These are phyloP conservation scores for Isichthys henryi DNA, from an alignment of 2,113 vertebrate species.

Conservation along the genomic window DNA sequence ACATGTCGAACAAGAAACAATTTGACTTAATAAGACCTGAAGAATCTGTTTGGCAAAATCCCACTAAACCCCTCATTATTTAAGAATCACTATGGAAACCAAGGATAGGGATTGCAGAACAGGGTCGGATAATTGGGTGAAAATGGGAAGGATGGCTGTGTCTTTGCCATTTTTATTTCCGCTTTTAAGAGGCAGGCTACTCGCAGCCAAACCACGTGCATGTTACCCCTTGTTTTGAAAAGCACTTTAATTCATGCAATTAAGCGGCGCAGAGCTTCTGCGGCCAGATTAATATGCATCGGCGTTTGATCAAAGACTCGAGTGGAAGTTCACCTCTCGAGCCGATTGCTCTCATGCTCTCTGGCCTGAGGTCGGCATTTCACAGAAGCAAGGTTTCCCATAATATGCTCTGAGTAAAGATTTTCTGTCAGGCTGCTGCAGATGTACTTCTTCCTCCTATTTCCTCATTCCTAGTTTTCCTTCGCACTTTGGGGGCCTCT, in stretches of 20 bases:
- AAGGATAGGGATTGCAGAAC: neutral
- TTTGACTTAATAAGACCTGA: neutral
- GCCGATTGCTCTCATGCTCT: constrained; percentile 39
- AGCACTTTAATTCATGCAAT: constrained; percentile 38
- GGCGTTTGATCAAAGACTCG: constrained; percentile 33
- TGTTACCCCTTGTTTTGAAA: constrained; percentile 38
- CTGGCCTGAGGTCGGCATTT: constrained; percentile 43
- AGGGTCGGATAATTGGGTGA: neutral
- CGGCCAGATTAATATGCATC: constrained; percentile 45
- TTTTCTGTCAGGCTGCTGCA: constrained; percentile 53
- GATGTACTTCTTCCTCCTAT: neutral
- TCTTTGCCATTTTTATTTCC: neutral
- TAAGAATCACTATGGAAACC: neutral
- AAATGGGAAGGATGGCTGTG: neutral
- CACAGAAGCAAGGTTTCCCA: constrained; percentile 37
- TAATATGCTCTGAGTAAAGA: constrained; percentile 62
- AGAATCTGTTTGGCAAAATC: neutral
- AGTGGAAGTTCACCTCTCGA: constrained; percentile 26
- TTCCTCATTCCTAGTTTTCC: neutral
- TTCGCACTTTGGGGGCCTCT: neutral
- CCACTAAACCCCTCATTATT: neutral
- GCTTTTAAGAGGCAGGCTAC: constrained; percentile 22
- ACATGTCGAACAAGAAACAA: neutral
- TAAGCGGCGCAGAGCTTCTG: constrained; percentile 37
- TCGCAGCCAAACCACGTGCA: constrained; percentile 19